These are phyloP conservation scores for Balearica regulorum DNA, from an alignment of 2,797 vertebrate species.

Conservation along the genomic window DNA sequence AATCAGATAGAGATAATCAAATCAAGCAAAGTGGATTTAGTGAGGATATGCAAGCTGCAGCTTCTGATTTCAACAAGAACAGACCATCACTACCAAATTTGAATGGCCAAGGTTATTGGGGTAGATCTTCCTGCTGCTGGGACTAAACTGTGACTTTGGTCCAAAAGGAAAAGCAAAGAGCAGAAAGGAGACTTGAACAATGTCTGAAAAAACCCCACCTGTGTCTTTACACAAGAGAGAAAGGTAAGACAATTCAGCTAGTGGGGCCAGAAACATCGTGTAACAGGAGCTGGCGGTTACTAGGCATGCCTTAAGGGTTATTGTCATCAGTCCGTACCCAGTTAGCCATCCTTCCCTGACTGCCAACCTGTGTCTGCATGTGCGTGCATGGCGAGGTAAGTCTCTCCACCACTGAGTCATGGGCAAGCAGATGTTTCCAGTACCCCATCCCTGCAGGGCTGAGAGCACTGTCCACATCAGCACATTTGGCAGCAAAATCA, in stretches of 20 bases:
- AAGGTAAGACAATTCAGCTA: neutral
- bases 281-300: neutral
- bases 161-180: neutral
- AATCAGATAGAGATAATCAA: neutral
- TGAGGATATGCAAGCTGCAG: neutral
- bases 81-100: neutral
- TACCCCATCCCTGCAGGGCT: neutral
- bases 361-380: neutral
- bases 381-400: neutral
- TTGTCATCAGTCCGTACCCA: neutral
- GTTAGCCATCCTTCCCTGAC: neutral
- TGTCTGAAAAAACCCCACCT: rapidly evolving
- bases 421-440: neutral
- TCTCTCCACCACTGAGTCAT: neutral
- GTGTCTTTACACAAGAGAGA: neutral
- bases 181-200: neutral
- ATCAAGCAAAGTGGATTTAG: neutral
- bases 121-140: neutral
- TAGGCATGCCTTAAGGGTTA: neutral
- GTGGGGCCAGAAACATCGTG: neutral
- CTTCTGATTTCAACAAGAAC: neutral
- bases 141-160: neutral
- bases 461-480: neutral
- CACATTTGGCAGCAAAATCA: neutral
- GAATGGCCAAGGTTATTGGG: neutral